A percentile compares a stretch with the other conserved stretches of the same genome.
These are phyloP conservation scores for Naja naja DNA, from an alignment of 2,113 vertebrate genomes.

Conservation along the genomic window DNA sequence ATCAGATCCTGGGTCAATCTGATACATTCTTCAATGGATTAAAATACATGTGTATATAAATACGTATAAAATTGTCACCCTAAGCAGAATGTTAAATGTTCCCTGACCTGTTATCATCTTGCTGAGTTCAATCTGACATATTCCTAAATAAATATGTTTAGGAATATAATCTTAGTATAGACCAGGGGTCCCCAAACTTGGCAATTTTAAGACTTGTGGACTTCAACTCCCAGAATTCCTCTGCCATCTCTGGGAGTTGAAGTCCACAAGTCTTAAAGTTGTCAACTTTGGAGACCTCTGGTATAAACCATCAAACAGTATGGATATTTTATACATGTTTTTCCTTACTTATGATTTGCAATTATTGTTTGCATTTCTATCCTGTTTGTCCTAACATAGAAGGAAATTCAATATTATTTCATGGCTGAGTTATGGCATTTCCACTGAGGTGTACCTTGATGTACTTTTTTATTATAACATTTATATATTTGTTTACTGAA, in stretches of 20 bases:
- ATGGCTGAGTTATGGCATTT: background rate
- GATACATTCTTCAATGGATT: background rate
- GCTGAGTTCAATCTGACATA: background rate
- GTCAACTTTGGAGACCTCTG: too few species aligned
- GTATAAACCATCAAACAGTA: background rate
- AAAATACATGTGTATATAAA: background rate
- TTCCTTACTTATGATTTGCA: background rate
- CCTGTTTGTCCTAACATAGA: background rate
- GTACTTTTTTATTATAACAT: background rate
- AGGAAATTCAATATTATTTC: background rate
- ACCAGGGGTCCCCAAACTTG: too few species aligned
- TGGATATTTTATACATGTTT: background rate
- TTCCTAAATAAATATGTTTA: background rate
- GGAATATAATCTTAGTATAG: background rate
- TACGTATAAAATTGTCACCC: background rate
- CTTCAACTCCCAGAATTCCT: too few species aligned
- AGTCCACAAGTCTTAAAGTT: too few species aligned
- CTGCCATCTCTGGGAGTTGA: too few species aligned
- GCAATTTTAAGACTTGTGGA: too few species aligned
- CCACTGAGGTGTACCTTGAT: background rate
- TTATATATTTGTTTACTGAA: background rate
- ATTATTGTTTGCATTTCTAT: background rate
- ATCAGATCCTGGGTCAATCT: background rate
- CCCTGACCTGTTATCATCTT: background rate
- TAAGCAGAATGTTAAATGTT: background rate